These are phyloP conservation scores for Coilia nasus DNA, from an alignment of 2,797 vertebrate genomes.

Conservation along the genomic window DNA sequence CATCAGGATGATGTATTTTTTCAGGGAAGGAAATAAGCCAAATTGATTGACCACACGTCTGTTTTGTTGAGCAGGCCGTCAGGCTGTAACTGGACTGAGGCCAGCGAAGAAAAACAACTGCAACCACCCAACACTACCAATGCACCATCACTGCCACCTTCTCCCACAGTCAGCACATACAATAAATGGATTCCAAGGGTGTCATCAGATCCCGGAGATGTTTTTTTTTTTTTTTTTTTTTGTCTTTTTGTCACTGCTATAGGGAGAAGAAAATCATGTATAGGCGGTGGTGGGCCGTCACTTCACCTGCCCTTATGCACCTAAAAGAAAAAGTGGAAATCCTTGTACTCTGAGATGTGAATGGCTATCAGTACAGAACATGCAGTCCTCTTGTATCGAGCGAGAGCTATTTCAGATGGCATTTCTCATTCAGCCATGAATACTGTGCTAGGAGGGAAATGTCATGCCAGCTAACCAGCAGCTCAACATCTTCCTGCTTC, in stretches of 20 bases:
- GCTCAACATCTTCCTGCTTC: not conserved
- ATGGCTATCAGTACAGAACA: not conserved
- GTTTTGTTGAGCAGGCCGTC: not conserved
- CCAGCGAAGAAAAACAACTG: not conserved
- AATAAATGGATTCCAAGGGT: not conserved
- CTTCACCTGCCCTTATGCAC: not conserved
- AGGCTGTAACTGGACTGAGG: slow-evolving; percentile 1
- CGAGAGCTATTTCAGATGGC: not conserved
- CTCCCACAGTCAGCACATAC: not conserved
- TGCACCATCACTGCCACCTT: not conserved
- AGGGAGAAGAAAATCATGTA: not conserved
- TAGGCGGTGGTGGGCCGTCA: not conserved
- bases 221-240: too few relatives aligned
- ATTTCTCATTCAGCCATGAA: slow-evolving; percentile 22
- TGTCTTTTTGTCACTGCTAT: not conserved
- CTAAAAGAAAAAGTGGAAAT: slow-evolving; percentile 4
- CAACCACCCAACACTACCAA: too few relatives aligned
- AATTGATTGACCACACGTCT: slow-evolving; percentile 19
- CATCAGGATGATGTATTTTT: slow-evolving; percentile 24
- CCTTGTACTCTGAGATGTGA: slow-evolving; percentile 5
- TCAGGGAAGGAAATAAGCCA: slow-evolving; percentile 10
- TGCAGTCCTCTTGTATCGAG: slow-evolving; percentile 2
- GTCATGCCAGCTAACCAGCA: not conserved
- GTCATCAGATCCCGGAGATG: not conserved
- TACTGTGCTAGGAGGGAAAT: not conserved